Evolutionary conservation across 1,140 invertebrate species (phyloP), one percentile per base, ranked within the genome.

Genomic region (Neotoxoptera formosana): DNA sequence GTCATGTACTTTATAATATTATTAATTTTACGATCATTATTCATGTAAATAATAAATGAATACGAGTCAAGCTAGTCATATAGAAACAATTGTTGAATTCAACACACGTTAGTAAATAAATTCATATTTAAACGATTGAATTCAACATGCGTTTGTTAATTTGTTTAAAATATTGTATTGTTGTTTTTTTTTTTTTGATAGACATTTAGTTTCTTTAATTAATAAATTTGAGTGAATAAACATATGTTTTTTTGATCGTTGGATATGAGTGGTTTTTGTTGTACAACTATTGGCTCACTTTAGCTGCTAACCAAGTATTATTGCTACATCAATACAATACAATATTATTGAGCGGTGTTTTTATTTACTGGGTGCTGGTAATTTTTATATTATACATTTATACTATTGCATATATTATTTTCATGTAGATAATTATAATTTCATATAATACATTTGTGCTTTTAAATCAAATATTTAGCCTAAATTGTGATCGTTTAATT

Each of bases 41-140:
- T 93, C 81, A 51, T 93, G 81, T 93, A 84, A 83, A 92, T 92
- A 81, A 84, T 53, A 36, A 84, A 93, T 93, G 81, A 93, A 93
- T 84, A 84, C 67, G 91, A 93, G 91, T 93, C 48, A 21, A 93
- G 25, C 91, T 93, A 93, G 91, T 93, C 91, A 93, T 93, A 84
- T 81, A 36, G n/a, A n/a, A 76, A 81, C 47, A 81, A 91, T 23
- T 48, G 90, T 81, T 91, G 90, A 23, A 81, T 81, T 90, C 17
- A n/a, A 48, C 21, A 48, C 21, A 48, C 23, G 34, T 92, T 41
- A 6, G 41, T 51, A 51, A 88, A 89, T 47, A 91, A n/a, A 34
- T 83, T 23, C 20, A 23, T 45, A 51, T 83, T 51, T 83, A 34
- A 7, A 48, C 34, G n/a, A 36, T 51, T 47, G 30, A 92, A 51